Percentiles rank a stretch among this genome's conserved stretches.
Evolutionary conservation across 2,797 vertebrate genomes (phyloP).

Genomic region (Valencia hispanica): DNA sequence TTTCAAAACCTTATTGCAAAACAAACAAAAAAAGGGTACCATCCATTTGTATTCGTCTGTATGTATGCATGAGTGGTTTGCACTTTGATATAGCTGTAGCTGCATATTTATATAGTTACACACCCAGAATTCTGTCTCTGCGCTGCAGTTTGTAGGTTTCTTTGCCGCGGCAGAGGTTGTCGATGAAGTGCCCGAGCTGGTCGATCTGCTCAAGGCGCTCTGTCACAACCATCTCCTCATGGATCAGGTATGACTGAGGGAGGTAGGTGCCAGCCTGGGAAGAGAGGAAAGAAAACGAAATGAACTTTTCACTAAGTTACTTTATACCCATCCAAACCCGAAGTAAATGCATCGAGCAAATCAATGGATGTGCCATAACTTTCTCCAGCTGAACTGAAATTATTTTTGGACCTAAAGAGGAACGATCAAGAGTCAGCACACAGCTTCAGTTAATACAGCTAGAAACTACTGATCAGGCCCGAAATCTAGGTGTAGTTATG

Average conservation of each 20-base stretch:
- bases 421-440: too few relatives aligned
- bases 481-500: too few relatives aligned
- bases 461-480: too few relatives aligned
- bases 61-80: not conserved
- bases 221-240: slow-evolving; percentile 96
- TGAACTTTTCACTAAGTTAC: too few relatives aligned
- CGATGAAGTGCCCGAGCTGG: slow-evolving; percentile 90
- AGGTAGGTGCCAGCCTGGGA: slow-evolving; percentile 92
- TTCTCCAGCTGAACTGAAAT: too few relatives aligned
- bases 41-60: not conserved
- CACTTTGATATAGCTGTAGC: not conserved
- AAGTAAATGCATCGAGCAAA: too few relatives aligned
- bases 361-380: too few relatives aligned
- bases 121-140: slow-evolving; percentile 83
- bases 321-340: too few relatives aligned
- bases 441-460: too few relatives aligned
- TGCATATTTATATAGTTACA: not conserved
- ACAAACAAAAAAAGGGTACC: too few relatives aligned
- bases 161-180: slow-evolving; percentile 90
- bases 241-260: slow-evolving; percentile 95
- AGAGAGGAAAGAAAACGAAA: not conserved
- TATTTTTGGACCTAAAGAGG: too few relatives aligned
- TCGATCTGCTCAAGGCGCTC: slow-evolving; percentile 91
- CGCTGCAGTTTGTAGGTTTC: slow-evolving; percentile 94
- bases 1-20: too few relatives aligned